Evolutionary conservation across 2,888 invertebrate genomes (phyloP), one percentile per base, ranked within the genome.

Genomic region (Ochropacha duplaris): DNA sequence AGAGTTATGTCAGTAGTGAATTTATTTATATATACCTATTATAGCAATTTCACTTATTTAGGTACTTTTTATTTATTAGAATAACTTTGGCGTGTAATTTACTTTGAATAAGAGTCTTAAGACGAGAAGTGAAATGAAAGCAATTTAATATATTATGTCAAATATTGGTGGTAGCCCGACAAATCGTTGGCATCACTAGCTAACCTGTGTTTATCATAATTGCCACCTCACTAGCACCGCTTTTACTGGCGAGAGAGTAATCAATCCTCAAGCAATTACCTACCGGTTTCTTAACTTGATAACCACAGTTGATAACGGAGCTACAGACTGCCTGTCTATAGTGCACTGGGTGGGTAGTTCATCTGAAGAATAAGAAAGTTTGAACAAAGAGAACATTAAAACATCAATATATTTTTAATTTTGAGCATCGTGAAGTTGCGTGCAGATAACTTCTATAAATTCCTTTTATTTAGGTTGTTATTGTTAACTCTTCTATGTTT

Each of bases 311-410:
- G 68, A 67, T 60, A 54, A 61, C 60, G 61, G 65, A 59, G 62
- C 62, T 56, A 72, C 74, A 83, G 82, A 83, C 84, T 73, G 82
- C 79, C 62, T 82, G 83, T 77, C 83, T 78, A 65, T 79, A 8
- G 31, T 22, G 52, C 52, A 19, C 22, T 24, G 5, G 12, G n/a
- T 24, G n/a, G n/a, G n/a, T n/a, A n/a, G 2, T 26, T 24, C 12
- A n/a, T 14, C 24, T 50, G 49, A 19, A 31, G 49, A 22, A 28
- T 51, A 16, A 4, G 34, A 19, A 19, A 9, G 19, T 16, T 44
- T 44, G 44, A 9, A 19, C 44, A 44, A 44, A 19, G 9, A 44
- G 19, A 44, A 44, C 44, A 44, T 4, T 16, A 39, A 16, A 16
- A 14, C 1, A 5, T 36, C 24, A 24, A 24, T 9, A 19, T 9